phyloP scores from a whole-genome alignment of 2,888 invertebrate species.

The Prosopocoilus inquinatus region DNA sequence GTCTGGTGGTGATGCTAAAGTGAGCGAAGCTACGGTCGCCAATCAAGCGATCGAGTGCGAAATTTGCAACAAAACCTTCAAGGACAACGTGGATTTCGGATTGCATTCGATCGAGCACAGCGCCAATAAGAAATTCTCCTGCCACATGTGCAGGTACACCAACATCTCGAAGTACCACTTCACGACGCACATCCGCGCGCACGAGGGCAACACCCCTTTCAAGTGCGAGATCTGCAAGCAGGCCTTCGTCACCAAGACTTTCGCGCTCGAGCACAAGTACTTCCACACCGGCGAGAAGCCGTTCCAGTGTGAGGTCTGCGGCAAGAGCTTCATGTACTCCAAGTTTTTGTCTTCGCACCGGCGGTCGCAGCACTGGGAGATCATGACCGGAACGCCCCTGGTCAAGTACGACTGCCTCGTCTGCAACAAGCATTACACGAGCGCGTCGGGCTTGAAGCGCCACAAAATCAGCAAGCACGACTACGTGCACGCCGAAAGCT shows the following conservation, averaged over 20 bases:
- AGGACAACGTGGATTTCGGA: constrained; percentile 40
- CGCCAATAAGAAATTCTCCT: constrained; percentile 34
- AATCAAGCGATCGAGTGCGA: constrained; percentile 40
- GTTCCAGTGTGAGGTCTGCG: constrained; percentile 56
- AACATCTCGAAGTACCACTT: constrained; percentile 42
- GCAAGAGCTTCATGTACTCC: constrained; percentile 53
- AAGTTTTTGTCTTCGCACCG: constrained; percentile 44
- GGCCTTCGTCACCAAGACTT: constrained; percentile 55
- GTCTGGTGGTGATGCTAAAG: too few species aligned
- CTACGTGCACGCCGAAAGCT: constrained; percentile 52
- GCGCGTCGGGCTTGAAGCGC: constrained; percentile 45
- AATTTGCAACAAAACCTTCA: constrained; percentile 46
- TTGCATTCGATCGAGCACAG: constrained; percentile 48
- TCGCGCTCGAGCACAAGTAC: constrained; percentile 59
- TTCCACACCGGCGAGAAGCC: constrained; percentile 57
- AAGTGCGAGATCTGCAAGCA: constrained; percentile 56
- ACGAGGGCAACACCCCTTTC: constrained; percentile 51
- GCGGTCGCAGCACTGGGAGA: constrained; percentile 42
- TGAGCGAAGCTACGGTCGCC: constrained; percentile 36
- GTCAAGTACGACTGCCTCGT: constrained; percentile 46
- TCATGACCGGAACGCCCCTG: constrained; percentile 31
- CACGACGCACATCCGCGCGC: constrained; percentile 50
- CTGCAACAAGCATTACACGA: constrained; percentile 48
- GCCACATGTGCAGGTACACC: constrained; percentile 41
- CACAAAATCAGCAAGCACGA: constrained; percentile 38